Conservation (phyloP, 1,140 invertebrate species). For the Saccostrea echinata region DNA sequence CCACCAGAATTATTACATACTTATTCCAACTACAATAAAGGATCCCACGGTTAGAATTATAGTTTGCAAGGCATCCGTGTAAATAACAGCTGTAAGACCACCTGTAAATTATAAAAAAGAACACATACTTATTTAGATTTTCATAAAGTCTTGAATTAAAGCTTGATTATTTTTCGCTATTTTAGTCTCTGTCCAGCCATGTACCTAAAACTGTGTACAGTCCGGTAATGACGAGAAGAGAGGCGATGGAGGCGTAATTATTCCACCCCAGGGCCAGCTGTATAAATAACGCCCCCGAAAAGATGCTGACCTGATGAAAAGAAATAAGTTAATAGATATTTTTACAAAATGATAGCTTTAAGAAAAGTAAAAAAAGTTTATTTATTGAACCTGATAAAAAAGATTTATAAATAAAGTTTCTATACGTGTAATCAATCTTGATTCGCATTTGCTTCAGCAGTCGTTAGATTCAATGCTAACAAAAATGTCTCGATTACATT, state of each 20-base stretch:
- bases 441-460: no score
- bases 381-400: no score
- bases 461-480: no score
- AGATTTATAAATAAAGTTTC: no score
- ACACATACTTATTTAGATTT: background rate
- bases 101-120: conserved; percentile 65
- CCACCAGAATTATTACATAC: conserved; percentile 64
- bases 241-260: conserved; percentile 81
- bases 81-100: conserved; percentile 81
- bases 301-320: conserved; percentile 82
- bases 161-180: background rate
- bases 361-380: no score
- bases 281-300: conserved; percentile 83
- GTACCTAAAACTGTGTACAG: conserved; percentile 80
- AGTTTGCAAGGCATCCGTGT: conserved; percentile 81
- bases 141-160: background rate
- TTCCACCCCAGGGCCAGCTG: conserved; percentile 80
- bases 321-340: background rate
- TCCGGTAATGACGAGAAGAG: conserved; percentile 81
- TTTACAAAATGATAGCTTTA: no score
- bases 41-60: conserved; percentile 79
- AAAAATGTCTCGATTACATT: no score
- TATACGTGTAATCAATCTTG: no score
- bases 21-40: conserved; percentile 72
- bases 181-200: background rate